phyloP scores from a whole-genome alignment of 2,113 vertebrate genomes.

The Spea multiplicata region DNA sequence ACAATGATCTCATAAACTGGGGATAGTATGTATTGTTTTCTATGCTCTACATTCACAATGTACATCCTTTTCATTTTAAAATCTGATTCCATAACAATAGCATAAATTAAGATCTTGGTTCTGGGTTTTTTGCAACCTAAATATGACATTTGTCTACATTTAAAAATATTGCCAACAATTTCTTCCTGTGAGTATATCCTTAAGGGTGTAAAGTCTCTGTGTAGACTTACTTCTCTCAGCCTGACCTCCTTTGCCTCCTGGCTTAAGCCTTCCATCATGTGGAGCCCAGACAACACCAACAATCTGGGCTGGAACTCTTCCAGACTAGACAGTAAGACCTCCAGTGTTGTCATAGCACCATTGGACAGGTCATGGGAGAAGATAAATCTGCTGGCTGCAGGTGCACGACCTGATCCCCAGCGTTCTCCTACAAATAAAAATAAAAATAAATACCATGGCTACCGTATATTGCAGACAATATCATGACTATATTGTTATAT shows the following conservation, averaged over 20 bases:
- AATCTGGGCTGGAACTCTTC: constrained; percentile 92
- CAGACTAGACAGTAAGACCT: constrained; percentile 87
- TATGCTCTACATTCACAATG: no score
- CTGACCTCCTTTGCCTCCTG: constrained; percentile 76
- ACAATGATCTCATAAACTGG: no score
- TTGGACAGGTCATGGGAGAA: constrained; percentile 96
- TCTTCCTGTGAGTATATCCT: no score
- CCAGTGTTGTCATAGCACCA: constrained; percentile 84
- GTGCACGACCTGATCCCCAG: constrained; percentile 80
- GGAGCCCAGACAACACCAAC: constrained; percentile 92
- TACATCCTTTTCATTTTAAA: no score
- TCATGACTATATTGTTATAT: no score
- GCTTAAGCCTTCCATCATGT: constrained; percentile 98
- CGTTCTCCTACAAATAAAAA: constrained; percentile 74
- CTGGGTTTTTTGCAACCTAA: no score
- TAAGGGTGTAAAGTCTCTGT: background rate
- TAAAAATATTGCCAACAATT: no score
- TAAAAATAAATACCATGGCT: background rate
- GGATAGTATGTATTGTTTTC: no score
- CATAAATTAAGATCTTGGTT: no score
- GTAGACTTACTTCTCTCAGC: constrained; percentile 76
- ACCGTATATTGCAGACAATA: no score
- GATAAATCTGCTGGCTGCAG: constrained; percentile 94
- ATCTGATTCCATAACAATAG: no score
- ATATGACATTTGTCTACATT: no score